Base-by-base conservation (phyloP, 2,888 invertebrate species). In the Ametastegia equiseti region DNA sequence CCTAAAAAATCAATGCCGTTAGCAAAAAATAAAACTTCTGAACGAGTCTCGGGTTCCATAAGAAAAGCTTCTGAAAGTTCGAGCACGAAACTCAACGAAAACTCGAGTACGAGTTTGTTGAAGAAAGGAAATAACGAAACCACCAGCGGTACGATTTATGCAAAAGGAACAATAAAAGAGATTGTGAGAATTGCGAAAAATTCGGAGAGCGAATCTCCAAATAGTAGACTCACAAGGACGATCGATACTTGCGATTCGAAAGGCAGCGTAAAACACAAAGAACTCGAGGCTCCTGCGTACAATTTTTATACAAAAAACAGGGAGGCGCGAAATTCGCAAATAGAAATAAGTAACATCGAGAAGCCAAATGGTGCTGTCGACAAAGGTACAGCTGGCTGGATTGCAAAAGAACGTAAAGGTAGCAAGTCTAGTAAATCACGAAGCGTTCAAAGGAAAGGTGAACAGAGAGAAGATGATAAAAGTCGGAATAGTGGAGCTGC, bases 361-460 rank as follows among this genome's bases (percentile, higher is more conserved):
- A 30, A 71, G 27, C 27, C 27, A 13, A 15, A 47, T 30, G 45
- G 6, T 47, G 15, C 33, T 30, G 15, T 45, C 47, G 47, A 15
- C 45, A 45, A 71, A 47, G 71, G 71, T 30, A n/a, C n/a, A n/a
- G 2, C 45, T 30, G 7, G 47, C 47, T 15, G 36, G 47, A 71
- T 9, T 45, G 47, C 71, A 30, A 47, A 71, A 45, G 15, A 13
- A 45, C 27, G 47, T 71, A 30, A 30, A 47, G 23, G 30, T 71
- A 11, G 71, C n/a, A 42, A 47, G 45, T 71, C 71, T 71, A 30
- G 71, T 71, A 47, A 71, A 71, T 71, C 71, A 71, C 23, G 27
- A n/a, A 47, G 30, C 27, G 30, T 27, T 71, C 47, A 45, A 27
- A 47, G 47, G 1, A 47, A 47, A 6, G 45, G 47, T 7, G 45